Conservation (phyloP, 2,113 vertebrate species). For the Saguinus midas region DNA sequence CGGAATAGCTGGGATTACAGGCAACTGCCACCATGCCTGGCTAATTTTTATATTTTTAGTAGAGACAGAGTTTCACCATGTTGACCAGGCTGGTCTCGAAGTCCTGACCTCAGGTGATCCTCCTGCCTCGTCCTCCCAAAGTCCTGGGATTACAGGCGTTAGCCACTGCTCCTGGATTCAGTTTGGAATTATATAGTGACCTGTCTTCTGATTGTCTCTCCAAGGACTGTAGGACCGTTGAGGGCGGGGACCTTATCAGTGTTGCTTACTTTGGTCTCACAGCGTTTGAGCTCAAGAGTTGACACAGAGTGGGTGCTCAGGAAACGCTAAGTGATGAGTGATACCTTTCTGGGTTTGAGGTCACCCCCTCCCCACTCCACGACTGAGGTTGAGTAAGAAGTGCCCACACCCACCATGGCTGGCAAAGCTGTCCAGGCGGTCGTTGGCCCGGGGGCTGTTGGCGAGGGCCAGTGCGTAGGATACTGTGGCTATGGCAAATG, state of each 20-base stretch:
- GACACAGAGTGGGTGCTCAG: neutral
- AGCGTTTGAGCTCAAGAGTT: neutral
- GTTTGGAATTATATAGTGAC: neutral
- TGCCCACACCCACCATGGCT: neutral
- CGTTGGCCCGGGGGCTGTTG: neutral
- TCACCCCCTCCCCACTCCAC: too few species aligned
- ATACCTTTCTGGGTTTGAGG: neutral
- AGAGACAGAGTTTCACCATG: too few species aligned
- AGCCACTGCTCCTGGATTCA: neutral
- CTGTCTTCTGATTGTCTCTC: neutral
- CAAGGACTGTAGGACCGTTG: neutral
- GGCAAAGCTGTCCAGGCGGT: conserved; percentile 28
- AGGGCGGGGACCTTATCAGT: neutral
- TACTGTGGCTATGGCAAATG: conserved; percentile 82
- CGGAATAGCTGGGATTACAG: too few species aligned
- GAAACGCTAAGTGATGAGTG: neutral
- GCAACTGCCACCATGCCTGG: too few species aligned
- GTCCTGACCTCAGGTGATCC: too few species aligned
- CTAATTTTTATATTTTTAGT: too few species aligned
- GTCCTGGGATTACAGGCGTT: neutral
- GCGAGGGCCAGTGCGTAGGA: conserved; percentile 85
- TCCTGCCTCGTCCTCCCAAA: neutral
- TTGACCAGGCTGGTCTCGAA: too few species aligned
- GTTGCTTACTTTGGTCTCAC: neutral
- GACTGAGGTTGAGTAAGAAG: neutral